A percentile compares a stretch with the other conserved stretches of the same genome.
These are phyloP conservation scores for Morone chrysops DNA, from an alignment of 2,113 vertebrate genomes.

Conservation along the genomic window DNA sequence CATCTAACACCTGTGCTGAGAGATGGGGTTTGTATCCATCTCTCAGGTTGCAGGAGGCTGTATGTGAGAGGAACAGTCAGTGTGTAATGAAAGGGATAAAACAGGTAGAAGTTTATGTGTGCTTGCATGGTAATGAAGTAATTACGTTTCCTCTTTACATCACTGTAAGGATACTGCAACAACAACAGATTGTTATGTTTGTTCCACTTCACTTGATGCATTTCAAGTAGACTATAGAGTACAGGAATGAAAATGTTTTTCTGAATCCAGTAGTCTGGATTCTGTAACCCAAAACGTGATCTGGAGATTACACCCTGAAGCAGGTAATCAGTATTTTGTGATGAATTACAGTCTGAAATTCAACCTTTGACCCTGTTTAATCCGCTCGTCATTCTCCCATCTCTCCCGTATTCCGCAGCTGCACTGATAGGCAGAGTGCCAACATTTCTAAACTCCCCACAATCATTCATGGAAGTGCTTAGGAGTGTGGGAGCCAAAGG, in stretches of 20 bases:
- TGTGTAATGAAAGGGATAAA: not conserved
- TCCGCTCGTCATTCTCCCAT: conserved; percentile 58
- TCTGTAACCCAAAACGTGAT: conserved; percentile 35
- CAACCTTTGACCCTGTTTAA: conserved; percentile 68
- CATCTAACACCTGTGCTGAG: conserved; percentile 68
- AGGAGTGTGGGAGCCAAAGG: conserved; percentile 65
- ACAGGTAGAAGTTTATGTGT: not conserved
- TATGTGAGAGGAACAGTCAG: not conserved
- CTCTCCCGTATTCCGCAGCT: conserved; percentile 74
- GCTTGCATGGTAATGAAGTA: not conserved
- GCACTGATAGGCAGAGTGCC: conserved; percentile 80
- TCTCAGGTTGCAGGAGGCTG: conserved; percentile 36
- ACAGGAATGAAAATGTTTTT: conserved; percentile 2
- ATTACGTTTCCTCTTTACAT: not conserved
- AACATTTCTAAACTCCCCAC: conserved; percentile 69
- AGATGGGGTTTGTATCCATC: conserved; percentile 28
- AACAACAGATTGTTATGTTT: conserved; percentile 7
- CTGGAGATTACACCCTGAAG: conserved; percentile 52
- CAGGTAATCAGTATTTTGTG: conserved; percentile 71
- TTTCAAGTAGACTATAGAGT: conserved; percentile 13
- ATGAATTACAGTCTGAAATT: conserved; percentile 65
- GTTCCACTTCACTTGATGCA: conserved; percentile 17
- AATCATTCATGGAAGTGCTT: conserved; percentile 73
- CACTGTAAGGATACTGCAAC: not conserved
- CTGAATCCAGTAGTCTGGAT: conserved; percentile 44